These are phyloP conservation scores for Blera fallax DNA, from an alignment of 2,888 invertebrate genomes.

Conservation along the genomic window DNA sequence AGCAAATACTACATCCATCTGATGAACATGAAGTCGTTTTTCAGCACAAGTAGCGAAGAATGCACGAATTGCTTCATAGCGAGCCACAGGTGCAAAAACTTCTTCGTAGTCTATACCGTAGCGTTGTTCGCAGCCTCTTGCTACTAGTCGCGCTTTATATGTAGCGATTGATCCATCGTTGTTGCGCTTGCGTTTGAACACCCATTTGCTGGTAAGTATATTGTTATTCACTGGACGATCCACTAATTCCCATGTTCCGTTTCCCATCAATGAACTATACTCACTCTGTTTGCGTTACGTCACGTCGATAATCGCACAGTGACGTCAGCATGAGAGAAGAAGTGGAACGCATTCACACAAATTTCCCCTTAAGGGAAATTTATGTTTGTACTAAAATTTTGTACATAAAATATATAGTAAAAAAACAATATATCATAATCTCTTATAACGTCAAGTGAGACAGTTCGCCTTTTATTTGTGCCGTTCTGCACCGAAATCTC, in stretches of 20 bases:
- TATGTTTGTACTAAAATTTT: no score
- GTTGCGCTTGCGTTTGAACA: slow-evolving; percentile 18
- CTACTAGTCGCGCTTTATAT: slow-evolving; percentile 38
- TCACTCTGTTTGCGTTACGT: no score
- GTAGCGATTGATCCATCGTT: slow-evolving; percentile 2
- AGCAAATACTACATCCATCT: slow-evolving; percentile 16
- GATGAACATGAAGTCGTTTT: slow-evolving; percentile 14
- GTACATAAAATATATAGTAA: no score
- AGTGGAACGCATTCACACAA: no score
- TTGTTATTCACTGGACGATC: slow-evolving; percentile 12
- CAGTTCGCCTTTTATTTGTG: no score
- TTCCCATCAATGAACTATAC: slow-evolving; percentile 20
- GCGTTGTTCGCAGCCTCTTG: slow-evolving; percentile 24
- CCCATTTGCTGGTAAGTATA: slow-evolving; percentile 28
- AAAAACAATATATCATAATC: no score
- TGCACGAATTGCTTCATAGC: slow-evolving; percentile 2
- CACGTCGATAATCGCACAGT: no score
- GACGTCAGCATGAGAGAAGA: no score
- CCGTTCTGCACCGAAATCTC: no score
- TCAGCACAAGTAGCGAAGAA: slow-evolving; percentile 1
- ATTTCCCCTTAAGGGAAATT: no score
- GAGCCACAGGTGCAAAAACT: background rate
- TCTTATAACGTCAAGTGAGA: no score
- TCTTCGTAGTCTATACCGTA: slow-evolving; percentile 20
- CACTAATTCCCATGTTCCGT: slow-evolving; percentile 29